These are phyloP conservation scores for Dasyurus viverrinus DNA, from an alignment of 2,113 vertebrate species.

Conservation along the genomic window DNA sequence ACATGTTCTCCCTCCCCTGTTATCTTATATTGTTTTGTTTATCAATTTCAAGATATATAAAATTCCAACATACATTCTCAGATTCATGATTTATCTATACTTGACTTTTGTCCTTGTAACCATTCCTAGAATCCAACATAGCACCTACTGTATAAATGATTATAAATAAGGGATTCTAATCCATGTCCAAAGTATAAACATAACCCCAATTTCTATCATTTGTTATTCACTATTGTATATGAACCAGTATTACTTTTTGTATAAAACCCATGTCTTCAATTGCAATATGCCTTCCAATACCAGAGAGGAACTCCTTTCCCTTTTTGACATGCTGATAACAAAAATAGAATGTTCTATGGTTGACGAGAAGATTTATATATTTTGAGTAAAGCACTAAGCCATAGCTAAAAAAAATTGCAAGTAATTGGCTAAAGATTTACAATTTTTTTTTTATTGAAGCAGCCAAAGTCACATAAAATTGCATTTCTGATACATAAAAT, in stretches of 20 bases:
- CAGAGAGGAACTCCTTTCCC: not conserved
- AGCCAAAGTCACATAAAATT: conserved; percentile 9
- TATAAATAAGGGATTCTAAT: not conserved
- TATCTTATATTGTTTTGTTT: not conserved
- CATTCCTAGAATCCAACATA: not conserved
- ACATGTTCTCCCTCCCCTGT: not conserved
- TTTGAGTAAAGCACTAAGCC: not conserved
- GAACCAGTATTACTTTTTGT: not conserved
- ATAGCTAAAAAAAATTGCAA: conserved; percentile 6
- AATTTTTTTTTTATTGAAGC: not conserved
- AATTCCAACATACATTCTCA: not conserved
- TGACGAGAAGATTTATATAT: not conserved
- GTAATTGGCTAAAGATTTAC: not conserved
- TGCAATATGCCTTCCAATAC: not conserved
- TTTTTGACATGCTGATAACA: not conserved
- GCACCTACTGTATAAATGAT: not conserved
- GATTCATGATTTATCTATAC: not conserved
- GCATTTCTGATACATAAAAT: not conserved
- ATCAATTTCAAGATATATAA: not conserved
- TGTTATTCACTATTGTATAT: not conserved
- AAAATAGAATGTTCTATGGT: not conserved
- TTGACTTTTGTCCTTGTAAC: not conserved
- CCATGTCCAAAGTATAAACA: not conserved
- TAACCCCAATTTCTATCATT: not conserved
- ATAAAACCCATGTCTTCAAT: not conserved